Evolutionary conservation across 2,888 invertebrate species (phyloP), one percentile per base, ranked within the genome.

Genomic region (Phortica magna): DNA sequence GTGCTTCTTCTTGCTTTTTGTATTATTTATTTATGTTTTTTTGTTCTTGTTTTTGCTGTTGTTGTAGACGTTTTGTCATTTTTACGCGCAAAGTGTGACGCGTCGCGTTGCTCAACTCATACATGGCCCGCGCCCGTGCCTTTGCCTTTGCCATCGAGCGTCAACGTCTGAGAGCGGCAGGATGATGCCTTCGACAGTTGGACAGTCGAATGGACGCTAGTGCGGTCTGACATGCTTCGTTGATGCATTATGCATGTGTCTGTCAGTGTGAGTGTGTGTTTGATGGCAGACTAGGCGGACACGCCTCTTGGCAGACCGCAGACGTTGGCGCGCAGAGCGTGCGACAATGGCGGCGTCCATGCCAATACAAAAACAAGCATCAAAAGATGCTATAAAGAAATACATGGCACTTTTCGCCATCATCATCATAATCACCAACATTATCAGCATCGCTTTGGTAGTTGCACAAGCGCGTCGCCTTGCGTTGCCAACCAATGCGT

Each of bases 301-400:
- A 85, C 87, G 88, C 85, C 87, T 81, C 81, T 82, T 83, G 87
- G 85, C 82, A 82, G 87, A 79, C 87, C 19, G 82, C 19, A 73
- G 73, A 64, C 73, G 43, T 14, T 31, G 31, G 42, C 57, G 73
- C 41, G 59, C 57, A 59, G 43, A 48, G 48, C 14, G 17, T 22
- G 71, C 87, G 82, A 85, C 85, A 88, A 87, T 87, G 84, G 78
- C 77, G 81, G 82, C 76, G 80, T 83, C 31, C 79, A 81, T 88
- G 87, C 81, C 84, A 85, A 83, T 79, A 78, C n/a, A 75, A 22
- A 65, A 73, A 77, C 22, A 86, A 85, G 83, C 85, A 83, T 82
- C 83, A 83, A 87, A 84, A 87, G 81, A 78, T 87, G 85, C 85
- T 84, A 82, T 77, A 79, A 85, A 80, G 81, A 83, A 84, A 83